Evolutionary conservation across 2,113 vertebrate species (phyloP).

Genomic region (Hucho hucho): DNA sequence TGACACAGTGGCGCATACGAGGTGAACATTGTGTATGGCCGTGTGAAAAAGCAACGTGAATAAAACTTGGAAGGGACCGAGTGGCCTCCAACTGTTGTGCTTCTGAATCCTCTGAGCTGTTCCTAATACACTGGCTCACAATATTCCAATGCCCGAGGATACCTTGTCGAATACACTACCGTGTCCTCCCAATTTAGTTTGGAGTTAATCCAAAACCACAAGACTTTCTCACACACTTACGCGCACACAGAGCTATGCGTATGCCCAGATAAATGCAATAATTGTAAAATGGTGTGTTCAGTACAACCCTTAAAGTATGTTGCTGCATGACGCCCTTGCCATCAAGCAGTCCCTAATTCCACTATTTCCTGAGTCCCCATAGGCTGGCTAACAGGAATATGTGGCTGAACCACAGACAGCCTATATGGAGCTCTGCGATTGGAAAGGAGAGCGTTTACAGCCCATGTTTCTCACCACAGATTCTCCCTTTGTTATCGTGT

Average conservation of each 20-base stretch:
- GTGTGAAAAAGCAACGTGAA: no score
- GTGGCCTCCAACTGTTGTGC: constrained; percentile 4
- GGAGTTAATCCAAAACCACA: constrained; percentile 2
- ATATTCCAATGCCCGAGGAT: neutral
- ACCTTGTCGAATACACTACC: neutral
- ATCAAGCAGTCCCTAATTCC: neutral
- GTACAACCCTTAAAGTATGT: no score
- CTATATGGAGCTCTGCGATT: no score
- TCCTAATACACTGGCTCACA: no score
- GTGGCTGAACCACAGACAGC: constrained; percentile 19
- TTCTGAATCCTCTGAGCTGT: neutral
- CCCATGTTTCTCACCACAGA: no score
- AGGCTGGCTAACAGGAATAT: constrained; percentile 28
- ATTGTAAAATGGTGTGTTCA: no score
- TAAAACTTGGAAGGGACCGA: no score
- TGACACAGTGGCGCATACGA: neutral
- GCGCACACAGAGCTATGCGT: neutral
- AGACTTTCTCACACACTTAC: neutral
- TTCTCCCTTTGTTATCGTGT: no score
- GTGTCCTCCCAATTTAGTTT: neutral
- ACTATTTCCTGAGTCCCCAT: neutral
- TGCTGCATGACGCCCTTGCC: neutral
- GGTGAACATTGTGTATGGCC: constrained; percentile 18
- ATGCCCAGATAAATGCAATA: neutral
- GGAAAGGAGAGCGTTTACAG: no score